phyloP scores from a whole-genome alignment of 2,797 vertebrate genomes.

The Falco columbarius region DNA sequence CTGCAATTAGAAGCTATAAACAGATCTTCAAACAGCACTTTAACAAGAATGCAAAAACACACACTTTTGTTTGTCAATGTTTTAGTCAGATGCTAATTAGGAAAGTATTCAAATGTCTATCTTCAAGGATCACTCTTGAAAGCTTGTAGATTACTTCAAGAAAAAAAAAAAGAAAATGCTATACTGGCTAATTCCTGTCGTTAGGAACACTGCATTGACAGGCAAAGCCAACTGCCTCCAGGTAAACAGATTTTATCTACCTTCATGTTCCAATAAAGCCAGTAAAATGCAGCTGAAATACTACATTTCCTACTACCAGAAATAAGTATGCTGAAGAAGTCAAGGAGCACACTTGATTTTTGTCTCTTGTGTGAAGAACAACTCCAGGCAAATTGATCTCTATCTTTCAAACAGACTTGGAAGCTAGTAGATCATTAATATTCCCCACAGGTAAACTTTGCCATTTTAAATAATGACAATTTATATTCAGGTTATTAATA shows the following conservation, averaged over 20 bases:
- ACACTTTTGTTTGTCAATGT: background rate
- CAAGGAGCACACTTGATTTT: background rate
- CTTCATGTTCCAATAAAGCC: background rate
- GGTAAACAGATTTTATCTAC: background rate
- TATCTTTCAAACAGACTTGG: background rate
- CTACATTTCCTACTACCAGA: background rate
- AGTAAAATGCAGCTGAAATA: background rate
- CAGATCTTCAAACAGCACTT: background rate
- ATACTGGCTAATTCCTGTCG: background rate
- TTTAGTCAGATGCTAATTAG: background rate
- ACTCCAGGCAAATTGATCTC: background rate
- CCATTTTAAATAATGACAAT: background rate
- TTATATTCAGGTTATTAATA: background rate
- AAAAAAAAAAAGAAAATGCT: background rate
- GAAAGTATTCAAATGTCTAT: background rate
- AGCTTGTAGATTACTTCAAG: background rate
- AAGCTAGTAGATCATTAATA: background rate
- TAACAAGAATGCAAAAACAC: background rate
- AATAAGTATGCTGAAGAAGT: background rate
- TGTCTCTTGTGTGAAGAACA: background rate
- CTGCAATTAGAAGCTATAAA: background rate
- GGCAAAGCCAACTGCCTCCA: background rate
- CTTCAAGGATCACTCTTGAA: slow-evolving; percentile 1
- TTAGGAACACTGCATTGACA: background rate
- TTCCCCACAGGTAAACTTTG: background rate